Base-by-base conservation (phyloP, 2,888 invertebrate genomes). In the Agrypnus murinus region DNA sequence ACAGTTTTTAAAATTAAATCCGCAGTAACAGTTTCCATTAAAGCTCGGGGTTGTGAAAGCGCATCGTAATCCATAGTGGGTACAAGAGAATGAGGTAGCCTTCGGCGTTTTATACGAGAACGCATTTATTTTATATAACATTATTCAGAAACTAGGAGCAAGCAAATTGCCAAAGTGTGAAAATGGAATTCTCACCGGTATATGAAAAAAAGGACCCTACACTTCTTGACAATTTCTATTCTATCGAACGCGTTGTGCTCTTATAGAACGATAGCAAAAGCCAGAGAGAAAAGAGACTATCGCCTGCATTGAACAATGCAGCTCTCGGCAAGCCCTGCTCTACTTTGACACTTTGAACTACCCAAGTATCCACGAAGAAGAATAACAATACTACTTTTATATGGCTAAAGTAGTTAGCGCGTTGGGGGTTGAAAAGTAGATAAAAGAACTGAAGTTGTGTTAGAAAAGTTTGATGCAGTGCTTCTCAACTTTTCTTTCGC, bases 1-100 rank as follows among this genome's bases (percentile, higher is more conserved):
- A 55, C 25, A 55, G 36, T 55, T 55, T 55, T 55, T 36, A 55
- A n/a, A 55, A 55, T 55, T 55, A 55, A 55, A 55, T 48, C 15
- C 36, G 15, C 55, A 34, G 36, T 17, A 36, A 55, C 55, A 55
- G 36, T 36, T 36, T 36, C 55, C 55, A 55, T 55, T 55, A 55
- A 36, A 36, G 55, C 48, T 31, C 3, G 36, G 50, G 55, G 10
- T 36, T 36, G 17, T 19, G 55, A 48, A 48, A 36, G 55, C 36
- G 25, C 25, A 25, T 25, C 25, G 12, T 50, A 36, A 36, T 55
- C 36, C 55, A 36, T 17, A 17, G 1, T n/a, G 32, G 32, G 14
- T 25, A 25, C 25, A 25, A 25, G 25, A 25, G 36, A 36, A 55
- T 17, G 17, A 36, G 34, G 2, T 36, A 17, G 36, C 55, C 55